These are phyloP conservation scores for Anabas testudineus DNA, from an alignment of 2,797 vertebrate genomes.

Conservation along the genomic window DNA sequence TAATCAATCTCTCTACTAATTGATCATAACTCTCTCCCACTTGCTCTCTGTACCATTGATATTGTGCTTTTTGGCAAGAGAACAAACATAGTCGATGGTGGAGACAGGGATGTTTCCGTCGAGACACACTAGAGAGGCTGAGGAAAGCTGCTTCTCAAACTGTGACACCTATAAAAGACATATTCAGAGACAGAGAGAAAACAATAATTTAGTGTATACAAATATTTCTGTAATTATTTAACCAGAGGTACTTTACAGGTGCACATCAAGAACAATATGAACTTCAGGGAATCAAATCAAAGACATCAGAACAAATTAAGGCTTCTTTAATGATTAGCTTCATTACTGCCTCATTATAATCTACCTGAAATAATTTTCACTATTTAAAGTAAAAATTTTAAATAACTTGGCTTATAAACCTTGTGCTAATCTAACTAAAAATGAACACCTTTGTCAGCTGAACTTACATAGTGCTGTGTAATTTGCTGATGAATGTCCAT, in stretches of 20 bases:
- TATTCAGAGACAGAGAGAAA: neutral
- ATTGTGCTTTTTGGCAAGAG: constrained; percentile 81
- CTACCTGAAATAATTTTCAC: too few species aligned
- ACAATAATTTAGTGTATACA: neutral
- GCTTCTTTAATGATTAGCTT: neutral
- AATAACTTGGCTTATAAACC: too few species aligned
- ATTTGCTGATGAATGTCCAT: constrained; percentile 93
- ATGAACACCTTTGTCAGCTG: neutral
- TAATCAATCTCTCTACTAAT: neutral
- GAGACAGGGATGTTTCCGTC: constrained; percentile 91
- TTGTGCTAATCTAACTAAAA: constrained; percentile 52
- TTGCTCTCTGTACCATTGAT: constrained; percentile 81
- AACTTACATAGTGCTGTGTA: constrained; percentile 87
- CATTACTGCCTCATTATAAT: too few species aligned
- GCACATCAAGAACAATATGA: neutral
- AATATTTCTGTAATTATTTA: neutral
- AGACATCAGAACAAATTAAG: too few species aligned
- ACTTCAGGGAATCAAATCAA: too few species aligned
- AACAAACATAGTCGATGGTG: constrained; percentile 90
- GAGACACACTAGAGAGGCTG: constrained; percentile 87
- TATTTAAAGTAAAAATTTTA: too few species aligned
- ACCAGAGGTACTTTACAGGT: neutral
- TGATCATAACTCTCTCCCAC: neutral
- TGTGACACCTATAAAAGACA: constrained; percentile 85
- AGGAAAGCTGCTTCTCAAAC: constrained; percentile 86